Base-by-base conservation (phyloP, 2,797 vertebrate species). In the Lacerta agilis region DNA sequence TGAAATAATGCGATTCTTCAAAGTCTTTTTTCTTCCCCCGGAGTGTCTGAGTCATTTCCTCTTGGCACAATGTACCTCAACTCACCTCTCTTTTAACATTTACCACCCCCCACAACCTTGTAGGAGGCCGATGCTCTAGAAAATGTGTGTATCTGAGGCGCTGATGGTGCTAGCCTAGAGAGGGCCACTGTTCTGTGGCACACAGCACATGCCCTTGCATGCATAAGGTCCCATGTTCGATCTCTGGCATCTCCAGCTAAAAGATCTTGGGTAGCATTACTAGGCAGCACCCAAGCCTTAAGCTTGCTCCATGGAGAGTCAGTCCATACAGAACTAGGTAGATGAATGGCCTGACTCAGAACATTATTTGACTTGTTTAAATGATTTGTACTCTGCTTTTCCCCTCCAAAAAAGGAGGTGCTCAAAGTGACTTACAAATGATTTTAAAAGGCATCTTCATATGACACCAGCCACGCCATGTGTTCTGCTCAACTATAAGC, bases 1-100 rank as follows among this genome's bases (percentile, higher is more conserved):
- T 76, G 69, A 90, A 87, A 85, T 77, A 90, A 90, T 80, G 29
- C 8, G 25, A 20, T 76, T 45, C 79, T 85, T 61, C 49, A 43
- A 23, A 58, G 15, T 87, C 17, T 78, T 85, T 82, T 85, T 38
- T 49, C 36, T 82, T 73, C 64, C 23, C 13, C 49, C 11, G 1
- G 67, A n/a, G 45, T 9, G 64, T 87, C 67, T 87, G 55, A 83
- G 55, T 87, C 64, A 82, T 58, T 82, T 82, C 81, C 29, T 83
- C 41, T 79, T 43, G 45, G 29, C 27, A 85, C 11, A 77, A n/a
- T 10, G 43, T 38, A 86, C 73, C 80, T 61, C 76, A 41, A 64
- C 66, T 38, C 49, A 79, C n/a, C 43, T 79, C 82, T 86, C 61
- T 86, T 87, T 71, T 85, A 64, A 71, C 10, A 85, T 81, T 77